Evolutionary conservation across 2,888 invertebrate species (phyloP), one percentile per base, ranked within the genome.

Genomic region (Trissoscelio sp.): DNA sequence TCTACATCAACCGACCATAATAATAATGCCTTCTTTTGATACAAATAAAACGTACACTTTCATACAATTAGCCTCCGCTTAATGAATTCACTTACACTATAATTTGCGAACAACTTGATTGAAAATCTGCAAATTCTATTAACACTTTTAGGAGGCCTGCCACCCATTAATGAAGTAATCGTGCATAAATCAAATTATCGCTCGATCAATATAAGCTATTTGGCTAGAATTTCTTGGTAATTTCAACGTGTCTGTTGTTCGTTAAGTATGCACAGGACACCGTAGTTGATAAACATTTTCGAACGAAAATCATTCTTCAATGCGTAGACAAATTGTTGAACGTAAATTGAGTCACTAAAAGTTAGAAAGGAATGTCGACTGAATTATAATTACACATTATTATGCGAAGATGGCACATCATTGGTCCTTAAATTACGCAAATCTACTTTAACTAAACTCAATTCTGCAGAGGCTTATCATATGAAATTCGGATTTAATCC

Each of bases 51-150:
- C 4, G 11, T n/a, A 12, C 9, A 12, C 12, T 64, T 70, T 72
- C 74, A 74, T 66, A 74, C 58, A 64, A 58, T 74, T 57, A 74
- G 57, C 74, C 74, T 74, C 74, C 11, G 7, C 1, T 44, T 60
- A 11, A 42, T 39, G 18, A 44, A 60, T 24, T 44, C 14, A 42
- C 5, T 48, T 48, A 44, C 1, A 44, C 18, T 20, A 53, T 11
- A 53, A 58, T 37, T 57, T 37, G 11, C 37, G n/a, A 37, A 20
- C 37, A 57, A 37, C n/a, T 37, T 57, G 24, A 57, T 57, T 57
- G n/a, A 57, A 18, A 58, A 12, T 20, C 3, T 12, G 58, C 20
- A 7, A 42, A 28, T 57, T 70, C 37, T 24, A 60, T 64, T 48
- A 48, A 37, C 37, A 64, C 20, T 64, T 48, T 20, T 12, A 7